phyloP scores from a whole-genome alignment of 2,888 invertebrate genomes.

The Lathronympha strigana region DNA sequence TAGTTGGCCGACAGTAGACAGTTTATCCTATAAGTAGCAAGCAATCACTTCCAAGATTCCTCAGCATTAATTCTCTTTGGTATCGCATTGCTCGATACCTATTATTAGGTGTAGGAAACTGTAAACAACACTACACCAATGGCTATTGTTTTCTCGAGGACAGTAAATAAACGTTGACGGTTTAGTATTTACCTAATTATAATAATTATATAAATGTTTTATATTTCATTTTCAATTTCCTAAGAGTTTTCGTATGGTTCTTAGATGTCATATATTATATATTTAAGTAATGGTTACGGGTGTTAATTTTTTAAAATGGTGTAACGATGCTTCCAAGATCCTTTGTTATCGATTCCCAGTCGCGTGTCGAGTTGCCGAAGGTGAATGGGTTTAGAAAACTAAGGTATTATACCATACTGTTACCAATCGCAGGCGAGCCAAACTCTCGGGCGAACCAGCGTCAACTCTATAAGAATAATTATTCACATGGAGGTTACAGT shows the following conservation, averaged over 20 bases:
- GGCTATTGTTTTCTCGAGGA: not conserved
- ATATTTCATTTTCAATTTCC: no score
- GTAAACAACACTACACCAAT: not conserved
- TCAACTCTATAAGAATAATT: not conserved
- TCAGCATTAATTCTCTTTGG: not conserved
- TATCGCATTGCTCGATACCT: not conserved
- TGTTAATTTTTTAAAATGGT: not conserved
- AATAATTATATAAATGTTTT: no score
- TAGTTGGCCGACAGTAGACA: no score
- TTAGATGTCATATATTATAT: not conserved
- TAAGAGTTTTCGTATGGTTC: not conserved
- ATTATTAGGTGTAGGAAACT: not conserved
- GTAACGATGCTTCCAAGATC: slow-evolving; percentile 2
- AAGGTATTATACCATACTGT: not conserved
- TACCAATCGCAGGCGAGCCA: not conserved
- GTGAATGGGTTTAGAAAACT: slow-evolving; percentile 27
- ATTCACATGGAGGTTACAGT: not conserved
- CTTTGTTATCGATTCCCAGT: slow-evolving; percentile 13
- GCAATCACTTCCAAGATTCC: no score
- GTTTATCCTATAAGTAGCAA: not conserved
- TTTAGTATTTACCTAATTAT: not conserved
- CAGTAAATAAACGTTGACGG: not conserved
- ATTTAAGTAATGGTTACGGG: no score
- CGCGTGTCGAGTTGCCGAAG: slow-evolving; percentile 26
- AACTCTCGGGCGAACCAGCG: not conserved